Percentiles rank a stretch among this genome's conserved stretches.
These are phyloP conservation scores for Climacteris rufus DNA, from an alignment of 2,113 vertebrate genomes.

Conservation along the genomic window DNA sequence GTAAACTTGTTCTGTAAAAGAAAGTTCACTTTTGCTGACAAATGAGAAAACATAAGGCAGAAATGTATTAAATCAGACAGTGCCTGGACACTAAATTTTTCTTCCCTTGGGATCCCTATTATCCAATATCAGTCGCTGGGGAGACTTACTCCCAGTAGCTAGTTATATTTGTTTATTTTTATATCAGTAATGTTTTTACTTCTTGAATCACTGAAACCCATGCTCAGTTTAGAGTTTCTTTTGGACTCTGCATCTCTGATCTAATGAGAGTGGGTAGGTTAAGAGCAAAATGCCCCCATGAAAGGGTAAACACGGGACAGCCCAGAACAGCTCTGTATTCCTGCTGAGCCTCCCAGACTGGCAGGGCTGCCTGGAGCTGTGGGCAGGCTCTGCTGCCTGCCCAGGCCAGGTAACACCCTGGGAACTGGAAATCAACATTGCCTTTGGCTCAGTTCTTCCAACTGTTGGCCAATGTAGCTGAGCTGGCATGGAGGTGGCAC, in stretches of 20 bases:
- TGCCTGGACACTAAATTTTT: neutral
- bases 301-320: neutral
- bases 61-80: neutral
- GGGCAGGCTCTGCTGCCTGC: neutral
- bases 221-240: neutral
- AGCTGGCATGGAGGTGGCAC: neutral
- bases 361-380: neutral
- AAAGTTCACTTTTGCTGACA: conserved; percentile 14
- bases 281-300: neutral
- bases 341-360: neutral
- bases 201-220: neutral
- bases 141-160: neutral
- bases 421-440: neutral
- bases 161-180: conserved; percentile 11
- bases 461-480: neutral
- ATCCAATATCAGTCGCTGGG: neutral
- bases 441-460: neutral
- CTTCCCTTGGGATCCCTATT: neutral
- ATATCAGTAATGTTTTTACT: neutral
- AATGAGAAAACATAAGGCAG: neutral
- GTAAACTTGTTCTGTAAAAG: neutral
- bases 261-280: neutral
- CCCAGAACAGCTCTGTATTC: neutral
- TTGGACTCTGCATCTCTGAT: neutral
- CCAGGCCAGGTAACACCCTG: neutral